These are phyloP conservation scores for Thripadectes ignobilis DNA, from an alignment of 2,797 vertebrate genomes.

Conservation along the genomic window DNA sequence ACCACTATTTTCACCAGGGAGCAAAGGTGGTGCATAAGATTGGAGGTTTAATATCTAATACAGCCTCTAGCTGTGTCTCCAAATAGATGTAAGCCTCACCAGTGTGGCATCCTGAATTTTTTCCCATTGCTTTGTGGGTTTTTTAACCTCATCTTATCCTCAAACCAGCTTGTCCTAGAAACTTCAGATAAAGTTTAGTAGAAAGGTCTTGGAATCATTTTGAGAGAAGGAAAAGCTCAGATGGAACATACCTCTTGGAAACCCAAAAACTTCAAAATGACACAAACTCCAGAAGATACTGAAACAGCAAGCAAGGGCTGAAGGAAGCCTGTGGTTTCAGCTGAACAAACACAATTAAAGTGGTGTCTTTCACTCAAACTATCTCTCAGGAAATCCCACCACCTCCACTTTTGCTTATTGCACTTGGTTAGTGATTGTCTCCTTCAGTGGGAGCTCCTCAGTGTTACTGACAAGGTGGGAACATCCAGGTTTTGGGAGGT, in stretches of 20 bases:
- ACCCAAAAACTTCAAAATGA: conserved; percentile 9
- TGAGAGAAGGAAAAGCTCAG: conserved; percentile 10
- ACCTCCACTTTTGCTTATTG: not conserved
- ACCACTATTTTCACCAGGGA: not conserved
- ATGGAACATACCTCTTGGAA: not conserved
- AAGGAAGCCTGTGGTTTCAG: not conserved
- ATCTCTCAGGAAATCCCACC: not conserved
- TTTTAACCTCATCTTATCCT: conserved; percentile 18
- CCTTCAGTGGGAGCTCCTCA: not conserved
- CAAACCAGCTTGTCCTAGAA: conserved; percentile 23
- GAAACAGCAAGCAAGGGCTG: not conserved
- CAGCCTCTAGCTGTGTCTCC: conserved; percentile 8
- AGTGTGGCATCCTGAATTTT: not conserved
- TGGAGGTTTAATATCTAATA: conserved; percentile 46
- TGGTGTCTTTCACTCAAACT: not conserved
- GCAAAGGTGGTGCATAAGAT: not conserved
- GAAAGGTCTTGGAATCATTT: conserved; percentile 32
- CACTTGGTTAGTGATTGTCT: not conserved
- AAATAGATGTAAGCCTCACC: conserved; percentile 6
- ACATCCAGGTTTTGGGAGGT: not conserved
- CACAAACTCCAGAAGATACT: not conserved
- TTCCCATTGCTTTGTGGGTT: not conserved
- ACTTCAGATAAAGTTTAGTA: conserved; percentile 45
- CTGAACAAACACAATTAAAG: not conserved
- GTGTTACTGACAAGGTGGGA: not conserved